Base-by-base conservation (phyloP, 2,888 invertebrate species). In the Pachydiplax longipennis region DNA sequence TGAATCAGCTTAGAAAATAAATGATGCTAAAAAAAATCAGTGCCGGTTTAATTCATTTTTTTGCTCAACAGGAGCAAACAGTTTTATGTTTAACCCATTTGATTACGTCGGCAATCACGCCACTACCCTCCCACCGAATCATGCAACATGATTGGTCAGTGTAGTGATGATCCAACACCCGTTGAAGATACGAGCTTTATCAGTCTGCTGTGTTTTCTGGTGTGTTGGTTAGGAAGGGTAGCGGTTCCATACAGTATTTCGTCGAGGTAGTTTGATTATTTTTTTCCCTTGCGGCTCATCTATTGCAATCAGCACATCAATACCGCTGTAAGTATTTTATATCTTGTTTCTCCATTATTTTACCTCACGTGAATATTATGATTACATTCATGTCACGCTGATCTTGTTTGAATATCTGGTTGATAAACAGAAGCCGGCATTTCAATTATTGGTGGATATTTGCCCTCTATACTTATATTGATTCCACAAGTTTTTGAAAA, bases 81-180 rank as follows among this genome's bases (percentile, higher is more conserved):
- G 35, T 87, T 61, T 13, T 13, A 65, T 87, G 87, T 87, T 73
- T 65, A 61, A 87, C 65, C 87, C 37, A 87, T 90, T 81, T 80
- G 81, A 90, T 90, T 80, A 81, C 90, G 90, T 90, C 90, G 80
- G 81, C 80, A 80, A 90, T 90, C 90, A 90, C 90, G 90, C 90
- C 90, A 90, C 90, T 90, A 81, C 81, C 81, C 80, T 90, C 81
- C 80, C 90, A 80, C 90, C 61, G 40, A 90, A 90, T 81, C 81
- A 58, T 58, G 87, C 87, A 87, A 87, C n/a, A 37, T 65, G 87
- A 87, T 87, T 87, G 87, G 87, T 65, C 87, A 37, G 61, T 58
- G 87, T 37, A 87, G 65, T 87, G 87, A 87, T 87, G 87, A 87
- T 87, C 61, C 87, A 87, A 87, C 87, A 87, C 87, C 87, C 61